Evolutionary conservation across 1,140 invertebrate species (phyloP).

Genomic region (Oedothorax gibbosus): DNA sequence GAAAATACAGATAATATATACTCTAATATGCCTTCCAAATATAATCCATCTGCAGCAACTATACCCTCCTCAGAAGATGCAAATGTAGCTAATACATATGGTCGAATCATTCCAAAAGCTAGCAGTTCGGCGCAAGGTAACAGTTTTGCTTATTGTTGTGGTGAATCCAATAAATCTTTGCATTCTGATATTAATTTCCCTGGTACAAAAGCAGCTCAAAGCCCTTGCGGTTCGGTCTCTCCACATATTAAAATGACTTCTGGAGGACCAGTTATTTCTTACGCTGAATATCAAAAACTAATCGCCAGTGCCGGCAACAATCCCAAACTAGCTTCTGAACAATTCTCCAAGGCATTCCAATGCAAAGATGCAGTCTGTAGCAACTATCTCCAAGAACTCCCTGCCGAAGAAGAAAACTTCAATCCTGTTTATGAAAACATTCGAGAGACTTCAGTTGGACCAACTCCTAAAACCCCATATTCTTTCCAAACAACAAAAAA

Average conservation of each 20-base stretch:
- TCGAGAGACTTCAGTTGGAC: slow-evolving; percentile 3
- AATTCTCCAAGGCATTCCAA: neutral
- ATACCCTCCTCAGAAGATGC: slow-evolving; percentile 7
- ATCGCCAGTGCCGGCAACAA: neutral
- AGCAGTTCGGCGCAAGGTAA: slow-evolving; percentile 4
- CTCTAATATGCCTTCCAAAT: slow-evolving; percentile 41
- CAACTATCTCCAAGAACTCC: neutral
- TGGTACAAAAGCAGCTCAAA: slow-evolving; percentile 28
- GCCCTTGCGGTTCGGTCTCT: neutral
- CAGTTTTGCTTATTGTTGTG: slow-evolving; percentile 54
- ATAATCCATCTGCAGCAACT: neutral
- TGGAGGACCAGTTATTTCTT: neutral
- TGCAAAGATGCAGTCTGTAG: neutral
- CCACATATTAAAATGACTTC: slow-evolving; percentile 5
- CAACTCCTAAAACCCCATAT: slow-evolving; percentile 2
- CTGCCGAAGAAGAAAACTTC: neutral
- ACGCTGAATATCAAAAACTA: neutral
- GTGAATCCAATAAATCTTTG: slow-evolving; percentile 37
- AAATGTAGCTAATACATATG: slow-evolving; percentile 35
- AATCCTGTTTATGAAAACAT: slow-evolving; percentile 55
- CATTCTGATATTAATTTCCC: slow-evolving; percentile 49
- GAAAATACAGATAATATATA: slow-evolving; percentile 49
- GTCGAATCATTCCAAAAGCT: slow-evolving; percentile 35
- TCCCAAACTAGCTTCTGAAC: neutral
- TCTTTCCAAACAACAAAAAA: neutral